Evolutionary conservation across 2,888 invertebrate species (phyloP), one percentile per base, ranked within the genome.

Genomic region (Nebria brevicollis): DNA sequence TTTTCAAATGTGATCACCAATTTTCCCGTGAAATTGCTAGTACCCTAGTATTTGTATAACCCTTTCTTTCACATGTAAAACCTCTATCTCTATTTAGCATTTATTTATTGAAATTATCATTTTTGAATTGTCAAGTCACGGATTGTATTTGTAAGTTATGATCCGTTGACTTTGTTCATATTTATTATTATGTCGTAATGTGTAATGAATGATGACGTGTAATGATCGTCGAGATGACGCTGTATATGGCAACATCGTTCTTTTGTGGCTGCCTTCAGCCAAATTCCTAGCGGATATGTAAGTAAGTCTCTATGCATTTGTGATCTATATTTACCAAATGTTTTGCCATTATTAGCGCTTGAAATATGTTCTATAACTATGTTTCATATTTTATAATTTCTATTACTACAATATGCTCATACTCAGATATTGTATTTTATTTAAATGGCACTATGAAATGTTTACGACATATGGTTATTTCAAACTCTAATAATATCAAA

Each of bases 61-160:
- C 54, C 54, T 54, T 54, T 54, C 54, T 54, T 54, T 54, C 54
- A 54, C 54, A 54, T 54, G 13, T 11, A 54, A 8, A 25, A 11
- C 66, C 66, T 34, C 70, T 25, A 15, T 66, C 66, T 66, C 66
- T 66, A 7, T 25, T 15, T 66, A n/a, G 26, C 70, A 25, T 34
- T 26, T 70, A 70, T 70, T 25, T 20, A 70, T 82, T 77, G 82
- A 54, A 54, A 54, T 15, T 66, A n/a, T 34, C 70, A 25, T 34
- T 26, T 26, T 70, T 25, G 11, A 70, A 79, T 77, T 82, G 65
- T 76, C 8, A 76, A 77, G 81, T 81, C 81, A 68, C 88, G 87
- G 88, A 86, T 87, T 87, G 89, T 89, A 89, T 89, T 89, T 88
- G 90, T 90, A 89, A 90, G 90, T 90, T 89, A 89, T 87, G 87